Percentiles rank a stretch among this genome's conserved stretches.
Evolutionary conservation across 2,113 vertebrate genomes (phyloP).

Genomic region (Ibidorhyncha struthersii): DNA sequence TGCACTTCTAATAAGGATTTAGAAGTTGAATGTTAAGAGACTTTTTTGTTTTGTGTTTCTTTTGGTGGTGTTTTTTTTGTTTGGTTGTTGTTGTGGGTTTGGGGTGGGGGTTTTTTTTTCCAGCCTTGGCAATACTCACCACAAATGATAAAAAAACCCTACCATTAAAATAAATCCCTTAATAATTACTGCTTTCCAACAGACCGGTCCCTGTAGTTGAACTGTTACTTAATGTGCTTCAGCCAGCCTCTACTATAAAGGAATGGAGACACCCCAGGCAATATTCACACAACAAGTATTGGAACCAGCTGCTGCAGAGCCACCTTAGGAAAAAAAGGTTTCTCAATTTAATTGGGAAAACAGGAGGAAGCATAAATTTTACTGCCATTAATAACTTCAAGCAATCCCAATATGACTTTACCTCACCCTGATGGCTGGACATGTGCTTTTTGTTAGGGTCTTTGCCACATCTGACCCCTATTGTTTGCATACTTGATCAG

Average conservation of each 20-base stretch:
- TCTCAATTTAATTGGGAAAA: slow-evolving; percentile 92
- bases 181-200: slow-evolving; percentile 69
- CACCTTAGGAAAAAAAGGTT: slow-evolving; percentile 80
- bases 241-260: slow-evolving; percentile 66
- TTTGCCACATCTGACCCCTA: slow-evolving; percentile 80
- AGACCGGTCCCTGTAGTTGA: slow-evolving; percentile 49
- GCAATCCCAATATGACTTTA: slow-evolving; percentile 80
- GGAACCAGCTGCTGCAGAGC: slow-evolving; percentile 88
- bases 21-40: neutral
- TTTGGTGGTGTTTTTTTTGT: neutral
- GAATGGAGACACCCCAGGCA: slow-evolving; percentile 78
- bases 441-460: slow-evolving; percentile 92
- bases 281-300: slow-evolving; percentile 86
- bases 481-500: slow-evolving; percentile 82
- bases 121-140: neutral
- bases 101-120: neutral
- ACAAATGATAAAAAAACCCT: slow-evolving; percentile 44
- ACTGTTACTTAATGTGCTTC: slow-evolving; percentile 73
- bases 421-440: slow-evolving; percentile 79
- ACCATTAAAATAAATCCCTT: slow-evolving; percentile 66
- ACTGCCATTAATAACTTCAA: slow-evolving; percentile 96
- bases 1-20: neutral
- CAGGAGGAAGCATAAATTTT: slow-evolving; percentile 98
- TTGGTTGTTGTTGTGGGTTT: neutral
- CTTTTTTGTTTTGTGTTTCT: neutral